phyloP scores from a whole-genome alignment of 35 echinoderm and acorn worm genomes.

The Heliocidaris erythrogramma region DNA sequence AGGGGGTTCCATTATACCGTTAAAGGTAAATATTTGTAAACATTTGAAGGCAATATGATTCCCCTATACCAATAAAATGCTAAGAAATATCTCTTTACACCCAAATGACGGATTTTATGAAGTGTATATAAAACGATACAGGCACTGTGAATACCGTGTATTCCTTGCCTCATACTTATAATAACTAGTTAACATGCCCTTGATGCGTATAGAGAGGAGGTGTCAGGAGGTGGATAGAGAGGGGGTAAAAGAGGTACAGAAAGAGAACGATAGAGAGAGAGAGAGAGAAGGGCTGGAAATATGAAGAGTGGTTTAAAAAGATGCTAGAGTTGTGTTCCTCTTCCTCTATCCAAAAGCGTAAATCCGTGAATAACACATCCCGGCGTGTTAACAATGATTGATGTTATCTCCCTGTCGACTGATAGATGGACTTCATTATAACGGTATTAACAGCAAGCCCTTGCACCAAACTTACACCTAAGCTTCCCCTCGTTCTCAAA shows the following conservation, averaged over 20 bases:
- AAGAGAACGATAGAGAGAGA: neutral
- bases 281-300: neutral
- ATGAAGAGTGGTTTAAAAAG: slow-evolving; percentile 1
- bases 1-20: too few relatives aligned
- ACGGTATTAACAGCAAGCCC: slow-evolving; percentile 25
- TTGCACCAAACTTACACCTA: neutral
- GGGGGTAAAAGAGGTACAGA: neutral
- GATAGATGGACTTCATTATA: slow-evolving; percentile 45
- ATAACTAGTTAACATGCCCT: neutral
- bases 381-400: slow-evolving; percentile 41
- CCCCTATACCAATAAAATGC: too few relatives aligned
- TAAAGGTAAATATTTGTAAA: too few relatives aligned
- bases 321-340: neutral
- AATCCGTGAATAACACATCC: slow-evolving; percentile 41
- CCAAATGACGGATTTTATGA: neutral
- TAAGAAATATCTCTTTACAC: too few relatives aligned
- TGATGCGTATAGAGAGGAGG: too few relatives aligned
- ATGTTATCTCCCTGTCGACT: neutral
- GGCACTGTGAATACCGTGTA: neutral
- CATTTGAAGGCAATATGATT: too few relatives aligned
- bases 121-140: too few relatives aligned
- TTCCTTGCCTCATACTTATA: neutral
- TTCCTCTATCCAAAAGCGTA: neutral
- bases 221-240: neutral
- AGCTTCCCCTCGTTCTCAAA: neutral